These are phyloP conservation scores for Heliconius erato DNA, from an alignment of 2,888 invertebrate species.

Conservation along the genomic window DNA sequence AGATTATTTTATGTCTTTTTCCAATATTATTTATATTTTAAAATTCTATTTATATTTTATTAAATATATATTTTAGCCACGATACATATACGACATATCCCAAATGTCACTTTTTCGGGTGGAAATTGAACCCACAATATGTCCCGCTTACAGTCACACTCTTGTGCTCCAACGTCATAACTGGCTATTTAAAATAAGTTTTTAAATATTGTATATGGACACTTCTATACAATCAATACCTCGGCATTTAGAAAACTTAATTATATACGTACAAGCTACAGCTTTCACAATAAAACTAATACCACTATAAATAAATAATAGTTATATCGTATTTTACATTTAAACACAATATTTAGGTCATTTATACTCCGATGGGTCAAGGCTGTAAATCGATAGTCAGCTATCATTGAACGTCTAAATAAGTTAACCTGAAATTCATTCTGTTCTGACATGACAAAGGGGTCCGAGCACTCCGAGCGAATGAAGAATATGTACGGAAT, in stretches of 20 bases:
- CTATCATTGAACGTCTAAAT: conserved; percentile 20
- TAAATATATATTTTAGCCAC: no score
- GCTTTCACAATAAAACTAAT: no score
- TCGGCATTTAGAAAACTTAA: no score
- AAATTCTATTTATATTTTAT: background rate
- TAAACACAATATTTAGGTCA: conserved; percentile 8
- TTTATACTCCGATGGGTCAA: conserved; percentile 1
- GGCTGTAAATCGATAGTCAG: conserved; percentile 9
- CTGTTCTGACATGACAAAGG: conserved; percentile 1
- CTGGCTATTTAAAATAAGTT: no score
- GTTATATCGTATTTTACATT: background rate
- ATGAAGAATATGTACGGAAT: conserved; percentile 10
- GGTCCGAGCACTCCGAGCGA: background rate
- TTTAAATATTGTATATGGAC: no score
- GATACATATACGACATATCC: no score
- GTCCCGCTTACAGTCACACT: background rate
- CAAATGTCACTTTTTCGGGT: background rate
- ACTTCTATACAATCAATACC: no score
- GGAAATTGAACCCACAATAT: background rate
- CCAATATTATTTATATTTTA: background rate
- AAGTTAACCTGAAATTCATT: conserved; percentile 16
- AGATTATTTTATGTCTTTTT: background rate
- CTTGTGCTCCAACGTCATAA: background rate
- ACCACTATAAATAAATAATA: background rate
- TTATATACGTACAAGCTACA: no score